These are phyloP conservation scores for Formica exsecta DNA, from an alignment of 1,140 invertebrate species.

Conservation along the genomic window DNA sequence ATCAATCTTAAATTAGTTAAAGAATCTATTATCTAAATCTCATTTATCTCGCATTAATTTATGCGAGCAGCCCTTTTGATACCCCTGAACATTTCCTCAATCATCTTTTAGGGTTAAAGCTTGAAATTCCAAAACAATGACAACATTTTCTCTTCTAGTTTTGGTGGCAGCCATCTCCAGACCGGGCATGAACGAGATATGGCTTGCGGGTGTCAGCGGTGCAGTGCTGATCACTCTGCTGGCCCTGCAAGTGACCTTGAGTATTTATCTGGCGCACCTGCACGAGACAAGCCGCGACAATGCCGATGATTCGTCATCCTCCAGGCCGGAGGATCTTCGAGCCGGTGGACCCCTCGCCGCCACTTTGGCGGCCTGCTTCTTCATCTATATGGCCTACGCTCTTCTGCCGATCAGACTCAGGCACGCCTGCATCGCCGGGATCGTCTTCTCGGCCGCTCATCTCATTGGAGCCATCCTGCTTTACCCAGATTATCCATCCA, in stretches of 20 bases:
- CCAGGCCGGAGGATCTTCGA: slow-evolving; percentile 70
- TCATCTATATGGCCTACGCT: slow-evolving; percentile 95
- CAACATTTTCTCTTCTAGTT: slow-evolving; percentile 85
- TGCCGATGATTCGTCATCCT: slow-evolving; percentile 1
- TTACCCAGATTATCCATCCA: slow-evolving; percentile 81
- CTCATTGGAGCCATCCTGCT: slow-evolving; percentile 85
- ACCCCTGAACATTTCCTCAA: neutral
- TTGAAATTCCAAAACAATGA: neutral
- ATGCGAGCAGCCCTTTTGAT: too few relatives aligned
- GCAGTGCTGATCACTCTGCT: slow-evolving; percentile 92
- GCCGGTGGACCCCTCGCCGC: slow-evolving; percentile 86
- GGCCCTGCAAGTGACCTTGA: slow-evolving; percentile 88
- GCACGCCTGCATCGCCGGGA: slow-evolving; percentile 91
- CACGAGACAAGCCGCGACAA: slow-evolving; percentile 64
- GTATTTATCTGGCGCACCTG: slow-evolving; percentile 83
- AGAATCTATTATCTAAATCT: neutral
- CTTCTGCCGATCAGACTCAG: slow-evolving; percentile 94
- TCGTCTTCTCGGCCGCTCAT: slow-evolving; percentile 90
- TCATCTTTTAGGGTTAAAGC: neutral
- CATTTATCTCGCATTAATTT: neutral
- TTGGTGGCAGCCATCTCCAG: slow-evolving; percentile 92
- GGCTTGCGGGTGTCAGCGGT: slow-evolving; percentile 93
- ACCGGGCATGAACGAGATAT: slow-evolving; percentile 95
- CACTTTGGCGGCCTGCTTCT: slow-evolving; percentile 91
- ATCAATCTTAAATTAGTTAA: neutral